Percentiles rank a stretch among this genome's conserved stretches.
phyloP scores from a whole-genome alignment of 2,113 vertebrate genomes.

The Tiliqua scincoides region DNA sequence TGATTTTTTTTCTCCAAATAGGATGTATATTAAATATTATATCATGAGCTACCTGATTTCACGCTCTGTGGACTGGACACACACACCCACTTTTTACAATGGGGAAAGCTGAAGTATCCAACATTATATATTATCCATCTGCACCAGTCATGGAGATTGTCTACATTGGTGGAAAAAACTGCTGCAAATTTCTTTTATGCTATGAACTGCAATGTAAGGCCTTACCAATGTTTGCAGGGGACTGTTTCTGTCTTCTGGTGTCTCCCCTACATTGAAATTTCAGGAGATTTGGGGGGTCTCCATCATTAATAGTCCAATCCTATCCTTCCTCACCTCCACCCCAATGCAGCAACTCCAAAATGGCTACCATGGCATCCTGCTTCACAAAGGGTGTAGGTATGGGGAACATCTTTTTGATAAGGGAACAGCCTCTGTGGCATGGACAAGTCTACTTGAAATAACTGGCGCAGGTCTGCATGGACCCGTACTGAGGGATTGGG shows the following conservation, averaged over 20 bases:
- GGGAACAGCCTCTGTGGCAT: too few species aligned
- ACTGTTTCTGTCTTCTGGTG: background rate
- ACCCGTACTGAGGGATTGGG: too few species aligned
- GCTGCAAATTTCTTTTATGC: background rate
- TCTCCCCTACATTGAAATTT: too few species aligned
- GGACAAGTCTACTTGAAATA: too few species aligned
- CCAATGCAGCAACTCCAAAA: too few species aligned
- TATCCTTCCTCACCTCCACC: too few species aligned
- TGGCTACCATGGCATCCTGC: too few species aligned
- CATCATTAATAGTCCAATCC: too few species aligned
- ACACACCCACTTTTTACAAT: background rate
- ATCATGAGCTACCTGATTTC: background rate
- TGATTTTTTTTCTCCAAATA: background rate
- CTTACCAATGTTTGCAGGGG: background rate
- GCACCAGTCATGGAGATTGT: background rate
- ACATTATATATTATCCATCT: accelerated
- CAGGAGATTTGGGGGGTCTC: background rate
- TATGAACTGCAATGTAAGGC: background rate
- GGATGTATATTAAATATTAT: background rate
- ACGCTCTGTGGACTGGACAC: too few species aligned
- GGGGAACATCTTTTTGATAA: too few species aligned
- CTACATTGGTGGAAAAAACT: background rate
- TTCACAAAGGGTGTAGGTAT: too few species aligned
- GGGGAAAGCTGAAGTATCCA: background rate
- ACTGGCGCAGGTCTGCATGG: too few species aligned